Evolutionary conservation across 2,797 vertebrate species (phyloP).

Genomic region (Fratercula arctica): DNA sequence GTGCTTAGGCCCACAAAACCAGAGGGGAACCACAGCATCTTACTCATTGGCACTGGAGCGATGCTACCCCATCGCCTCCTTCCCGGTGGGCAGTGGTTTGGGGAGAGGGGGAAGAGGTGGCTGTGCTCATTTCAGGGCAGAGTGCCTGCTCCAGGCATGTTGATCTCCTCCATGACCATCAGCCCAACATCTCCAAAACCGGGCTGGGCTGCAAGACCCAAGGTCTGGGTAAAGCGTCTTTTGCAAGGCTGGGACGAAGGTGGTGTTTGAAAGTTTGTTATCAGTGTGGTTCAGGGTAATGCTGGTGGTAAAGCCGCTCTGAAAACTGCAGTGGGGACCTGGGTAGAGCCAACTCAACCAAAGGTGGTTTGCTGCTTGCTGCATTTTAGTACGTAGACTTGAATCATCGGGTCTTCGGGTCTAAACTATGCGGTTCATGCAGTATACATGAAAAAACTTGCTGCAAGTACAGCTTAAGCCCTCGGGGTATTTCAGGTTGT

Average conservation of each 20-base stretch:
- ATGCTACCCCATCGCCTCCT: not conserved
- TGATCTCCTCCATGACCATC: not conserved
- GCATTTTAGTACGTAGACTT: not conserved
- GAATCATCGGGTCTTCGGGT: not conserved
- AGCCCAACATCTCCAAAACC: not conserved
- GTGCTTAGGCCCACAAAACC: conserved; percentile 29
- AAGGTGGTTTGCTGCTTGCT: not conserved
- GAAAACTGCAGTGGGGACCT: not conserved
- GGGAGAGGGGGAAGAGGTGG: not conserved
- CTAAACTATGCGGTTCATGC: not conserved
- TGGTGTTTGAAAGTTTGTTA: not conserved
- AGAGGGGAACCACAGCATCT: conserved; percentile 43
- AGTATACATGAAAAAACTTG: not conserved
- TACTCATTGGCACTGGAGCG: not conserved
- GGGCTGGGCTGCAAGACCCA: not conserved
- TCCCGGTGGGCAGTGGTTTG: not conserved
- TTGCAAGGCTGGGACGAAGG: not conserved
- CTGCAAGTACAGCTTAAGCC: not conserved
- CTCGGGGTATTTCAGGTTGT: not conserved
- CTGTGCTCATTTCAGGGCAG: not conserved
- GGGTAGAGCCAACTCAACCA: not conserved
- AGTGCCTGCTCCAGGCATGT: accelerated
- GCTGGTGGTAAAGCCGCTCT: not conserved
- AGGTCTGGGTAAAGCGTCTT: not conserved
- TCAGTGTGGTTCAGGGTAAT: not conserved